These are phyloP conservation scores for Brachionus plicatilis DNA, from an alignment of 1,140 invertebrate species.

Conservation along the genomic window DNA sequence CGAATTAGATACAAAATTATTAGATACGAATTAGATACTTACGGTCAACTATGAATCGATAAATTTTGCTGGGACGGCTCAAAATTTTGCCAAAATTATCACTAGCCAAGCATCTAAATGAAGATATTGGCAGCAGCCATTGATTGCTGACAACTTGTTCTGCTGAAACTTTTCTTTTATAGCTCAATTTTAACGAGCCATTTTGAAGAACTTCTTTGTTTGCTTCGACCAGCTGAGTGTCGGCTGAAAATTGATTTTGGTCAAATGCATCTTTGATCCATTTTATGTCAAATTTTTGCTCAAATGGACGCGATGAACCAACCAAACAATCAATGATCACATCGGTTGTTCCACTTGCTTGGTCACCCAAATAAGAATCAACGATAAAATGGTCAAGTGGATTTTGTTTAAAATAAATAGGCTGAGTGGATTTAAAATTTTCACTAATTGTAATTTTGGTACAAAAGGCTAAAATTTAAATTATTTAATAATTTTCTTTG, in stretches of 20 bases:
- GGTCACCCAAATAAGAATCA: background rate
- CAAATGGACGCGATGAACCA: background rate
- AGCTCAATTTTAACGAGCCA: conserved; percentile 15
- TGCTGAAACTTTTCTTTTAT: background rate
- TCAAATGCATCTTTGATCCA: background rate
- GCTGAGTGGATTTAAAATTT: background rate
- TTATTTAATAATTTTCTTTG: background rate
- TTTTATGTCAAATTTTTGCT: conserved; percentile 5
- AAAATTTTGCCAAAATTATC: conserved; percentile 21
- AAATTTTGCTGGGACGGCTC: background rate
- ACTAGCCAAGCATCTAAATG: conserved; percentile 12
- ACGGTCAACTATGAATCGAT: background rate
- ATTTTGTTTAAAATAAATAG: background rate
- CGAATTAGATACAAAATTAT: background rate
- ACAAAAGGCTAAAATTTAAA: background rate
- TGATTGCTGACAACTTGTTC: background rate
- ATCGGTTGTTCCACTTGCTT: background rate
- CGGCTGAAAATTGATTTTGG: background rate
- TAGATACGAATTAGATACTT: too few relatives aligned
- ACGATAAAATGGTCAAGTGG: background rate
- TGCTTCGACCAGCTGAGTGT: background rate
- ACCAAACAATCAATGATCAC: background rate
- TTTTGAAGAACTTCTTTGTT: background rate
- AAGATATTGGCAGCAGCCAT: background rate
- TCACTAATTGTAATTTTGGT: background rate